Conservation (phyloP, 2,113 vertebrate genomes). For the Chamaetylas fuelleborni region DNA sequence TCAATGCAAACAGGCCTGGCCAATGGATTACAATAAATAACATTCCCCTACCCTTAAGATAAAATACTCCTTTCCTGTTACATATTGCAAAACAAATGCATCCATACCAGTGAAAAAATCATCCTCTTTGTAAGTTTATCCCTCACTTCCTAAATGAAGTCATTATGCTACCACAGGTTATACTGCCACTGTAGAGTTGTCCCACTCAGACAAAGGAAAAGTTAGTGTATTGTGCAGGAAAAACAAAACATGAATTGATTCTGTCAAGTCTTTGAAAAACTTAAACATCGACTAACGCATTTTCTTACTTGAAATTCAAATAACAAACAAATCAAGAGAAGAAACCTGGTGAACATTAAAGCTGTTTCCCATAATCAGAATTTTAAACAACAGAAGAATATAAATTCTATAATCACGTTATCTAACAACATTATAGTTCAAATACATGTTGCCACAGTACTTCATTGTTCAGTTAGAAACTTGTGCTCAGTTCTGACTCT, state of each 20-base stretch:
- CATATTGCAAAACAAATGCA: neutral
- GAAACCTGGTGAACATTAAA: neutral
- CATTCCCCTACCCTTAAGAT: neutral
- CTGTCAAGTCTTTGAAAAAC: neutral
- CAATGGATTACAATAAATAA: neutral
- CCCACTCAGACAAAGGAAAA: neutral
- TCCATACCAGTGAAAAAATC: neutral
- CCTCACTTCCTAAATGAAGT: neutral
- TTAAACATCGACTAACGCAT: fast-evolving
- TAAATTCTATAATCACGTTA: neutral
- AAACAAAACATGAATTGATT: neutral
- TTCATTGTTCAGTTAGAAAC: fast-evolving
- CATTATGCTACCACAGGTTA: neutral
- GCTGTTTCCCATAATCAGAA: neutral
- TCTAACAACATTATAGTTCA: neutral
- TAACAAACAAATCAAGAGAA: neutral
- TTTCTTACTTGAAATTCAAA: neutral
- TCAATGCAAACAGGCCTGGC: neutral
- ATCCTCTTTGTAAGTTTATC: neutral
- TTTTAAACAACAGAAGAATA: neutral
- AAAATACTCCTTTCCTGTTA: neutral
- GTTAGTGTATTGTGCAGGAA: neutral
- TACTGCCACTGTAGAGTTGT: neutral
- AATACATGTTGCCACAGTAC: neutral
- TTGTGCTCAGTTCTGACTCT: neutral